phyloP scores from a whole-genome alignment of 2,113 vertebrate species.

The Globicephala melas region DNA sequence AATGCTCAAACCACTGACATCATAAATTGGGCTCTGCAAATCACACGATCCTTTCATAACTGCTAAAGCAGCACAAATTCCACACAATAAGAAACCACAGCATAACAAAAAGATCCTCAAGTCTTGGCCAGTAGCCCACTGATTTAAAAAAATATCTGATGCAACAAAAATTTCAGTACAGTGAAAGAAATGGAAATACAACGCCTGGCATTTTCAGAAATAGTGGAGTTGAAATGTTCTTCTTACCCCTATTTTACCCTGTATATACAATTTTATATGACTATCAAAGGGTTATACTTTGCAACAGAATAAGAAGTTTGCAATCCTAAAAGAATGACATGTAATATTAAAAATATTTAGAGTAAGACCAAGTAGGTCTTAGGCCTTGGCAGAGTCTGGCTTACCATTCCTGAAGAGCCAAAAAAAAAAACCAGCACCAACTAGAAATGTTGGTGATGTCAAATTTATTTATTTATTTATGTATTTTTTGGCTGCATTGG shows the following conservation, averaged over 20 bases:
- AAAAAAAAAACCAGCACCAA: background rate
- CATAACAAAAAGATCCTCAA: background rate
- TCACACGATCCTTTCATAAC: background rate
- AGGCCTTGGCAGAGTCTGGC: background rate
- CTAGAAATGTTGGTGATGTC: background rate
- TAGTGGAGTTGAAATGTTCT: background rate
- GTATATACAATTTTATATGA: background rate
- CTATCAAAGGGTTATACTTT: background rate
- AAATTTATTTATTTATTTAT: background rate
- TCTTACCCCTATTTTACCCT: background rate
- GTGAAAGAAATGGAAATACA: background rate
- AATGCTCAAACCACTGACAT: background rate
- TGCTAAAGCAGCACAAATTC: background rate
- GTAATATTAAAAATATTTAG: background rate
- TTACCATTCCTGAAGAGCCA: background rate
- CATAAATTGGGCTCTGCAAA: background rate
- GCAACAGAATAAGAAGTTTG: background rate
- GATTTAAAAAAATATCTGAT: background rate
- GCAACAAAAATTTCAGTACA: background rate
- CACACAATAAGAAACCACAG: background rate
- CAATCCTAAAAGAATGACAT: background rate
- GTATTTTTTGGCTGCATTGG: too few relatives aligned
- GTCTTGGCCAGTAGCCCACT: background rate
- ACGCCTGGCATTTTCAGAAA: background rate
- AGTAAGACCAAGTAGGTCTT: background rate